Evolutionary conservation across 2,888 invertebrate species (phyloP), one percentile per base, ranked within the genome.

Genomic region (Cactoblastis cactorum): DNA sequence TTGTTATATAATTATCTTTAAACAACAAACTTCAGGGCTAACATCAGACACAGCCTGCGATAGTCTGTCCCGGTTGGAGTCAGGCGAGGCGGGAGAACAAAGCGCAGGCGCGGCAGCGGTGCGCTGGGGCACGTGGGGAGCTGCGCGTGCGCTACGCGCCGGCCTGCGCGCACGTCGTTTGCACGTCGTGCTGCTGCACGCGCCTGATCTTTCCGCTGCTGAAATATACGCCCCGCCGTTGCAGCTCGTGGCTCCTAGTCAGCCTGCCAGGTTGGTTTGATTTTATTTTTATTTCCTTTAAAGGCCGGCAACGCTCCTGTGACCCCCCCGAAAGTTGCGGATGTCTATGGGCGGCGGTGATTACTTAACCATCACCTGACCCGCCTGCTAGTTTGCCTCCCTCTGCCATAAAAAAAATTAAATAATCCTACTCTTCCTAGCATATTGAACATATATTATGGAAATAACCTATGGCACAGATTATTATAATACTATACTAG

Each of bases 51-150:
- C 89, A 52, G 86, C 83, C 19, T 86, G 86, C 66, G 88, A 87
- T 53, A 80, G 74, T 54, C 63, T 84, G 3, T 69, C 80, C 6
- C 80, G 80, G 2, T 55, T 69, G 1, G 83, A 80, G 28, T 62
- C 56, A 1, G 70, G 69, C 3, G 83, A 79, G 18, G 57, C 63
- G 8, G 67, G 77, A 4, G 87, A 87, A 53, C 69, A 71, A 14
- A 69, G 71, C 56, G 90, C 88, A 0, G 84, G 82, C 12, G 84
- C 86, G 0, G 90, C 90, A 0, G 92, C 92, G 0, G 93, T 92
- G 0, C 91, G 94, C 33, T 94, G 94, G 78, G 95, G 95, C 5
- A 95, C 95, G 12, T 95, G 95, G 82, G 95, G 95, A 51, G 95
- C 95, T 3, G 94, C 94, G 54, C 92, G 93, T 28, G 95, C 95